A percentile compares a stretch with the other conserved stretches of the same genome.
phyloP scores from a whole-genome alignment of 2,797 vertebrate genomes.

The Arnoldichthys spilopterus region DNA sequence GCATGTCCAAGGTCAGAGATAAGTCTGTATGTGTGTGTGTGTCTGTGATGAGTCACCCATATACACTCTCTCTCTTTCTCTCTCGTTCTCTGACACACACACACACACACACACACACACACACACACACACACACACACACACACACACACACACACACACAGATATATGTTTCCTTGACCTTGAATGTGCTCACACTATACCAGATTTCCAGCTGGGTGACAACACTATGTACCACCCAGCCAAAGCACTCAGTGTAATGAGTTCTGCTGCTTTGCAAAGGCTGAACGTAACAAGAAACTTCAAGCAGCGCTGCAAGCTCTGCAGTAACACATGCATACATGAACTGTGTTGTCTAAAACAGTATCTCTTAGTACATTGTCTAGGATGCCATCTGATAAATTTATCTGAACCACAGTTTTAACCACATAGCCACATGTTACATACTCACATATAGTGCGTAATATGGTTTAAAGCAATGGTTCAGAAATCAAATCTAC shows the following conservation, averaged over 20 bases:
- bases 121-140: slow-evolving; percentile 28
- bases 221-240: slow-evolving; percentile 30
- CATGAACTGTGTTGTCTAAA: slow-evolving; percentile 11
- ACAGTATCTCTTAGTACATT: not conserved
- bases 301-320: slow-evolving; percentile 29
- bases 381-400: slow-evolving; percentile 1
- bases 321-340: not conserved
- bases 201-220: slow-evolving; percentile 46
- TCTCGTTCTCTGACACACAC: slow-evolving; percentile 18
- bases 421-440: not conserved
- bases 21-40: slow-evolving; percentile 27
- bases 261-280: slow-evolving; percentile 39
- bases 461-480: not conserved
- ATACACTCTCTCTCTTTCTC: not conserved
- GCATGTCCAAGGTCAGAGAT: slow-evolving; percentile 41
- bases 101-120: slow-evolving; percentile 9
- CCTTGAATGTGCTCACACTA: slow-evolving; percentile 39
- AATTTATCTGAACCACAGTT: not conserved
- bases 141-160: slow-evolving; percentile 12
- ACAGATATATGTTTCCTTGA: slow-evolving; percentile 28
- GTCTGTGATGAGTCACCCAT: slow-evolving; percentile 42
- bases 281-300: slow-evolving; percentile 20
- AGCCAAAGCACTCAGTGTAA: slow-evolving; percentile 46
- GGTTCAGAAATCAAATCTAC: not conserved
- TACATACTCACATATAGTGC: not conserved